phyloP scores from a whole-genome alignment of 2,888 invertebrate species.

The Teleogryllus oceanicus region DNA sequence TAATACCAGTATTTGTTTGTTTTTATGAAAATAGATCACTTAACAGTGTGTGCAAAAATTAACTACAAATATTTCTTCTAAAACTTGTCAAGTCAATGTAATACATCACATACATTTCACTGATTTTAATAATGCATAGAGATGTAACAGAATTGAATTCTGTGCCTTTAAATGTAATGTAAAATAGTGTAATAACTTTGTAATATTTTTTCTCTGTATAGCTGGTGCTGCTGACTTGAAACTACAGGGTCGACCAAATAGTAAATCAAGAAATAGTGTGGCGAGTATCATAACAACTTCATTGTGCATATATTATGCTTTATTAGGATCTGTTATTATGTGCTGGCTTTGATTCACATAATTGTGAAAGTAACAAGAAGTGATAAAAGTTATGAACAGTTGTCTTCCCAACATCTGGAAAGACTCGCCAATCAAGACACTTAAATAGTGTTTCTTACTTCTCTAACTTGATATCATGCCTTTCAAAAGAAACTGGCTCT shows the following conservation, averaged over 20 bases:
- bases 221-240: neutral
- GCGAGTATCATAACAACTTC: neutral
- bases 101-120: too few relatives aligned
- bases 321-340: neutral
- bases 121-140: too few relatives aligned
- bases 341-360: neutral
- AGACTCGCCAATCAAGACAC: slow-evolving; percentile 18
- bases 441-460: neutral
- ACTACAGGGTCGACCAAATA: neutral
- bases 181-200: too few relatives aligned
- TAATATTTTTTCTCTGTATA: neutral
- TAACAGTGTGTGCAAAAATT: too few relatives aligned
- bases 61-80: too few relatives aligned
- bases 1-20: too few relatives aligned
- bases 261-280: slow-evolving; percentile 2
- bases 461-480: neutral
- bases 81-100: too few relatives aligned
- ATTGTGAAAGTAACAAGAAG: neutral
- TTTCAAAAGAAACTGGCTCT: neutral
- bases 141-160: too few relatives aligned
- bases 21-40: too few relatives aligned
- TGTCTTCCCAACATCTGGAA: slow-evolving; percentile 18
- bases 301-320: slow-evolving; percentile 7
- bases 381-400: neutral
- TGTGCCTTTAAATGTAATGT: too few relatives aligned